phyloP scores from a whole-genome alignment of 1,140 invertebrate species.

The Drosophila chauvacae region DNA sequence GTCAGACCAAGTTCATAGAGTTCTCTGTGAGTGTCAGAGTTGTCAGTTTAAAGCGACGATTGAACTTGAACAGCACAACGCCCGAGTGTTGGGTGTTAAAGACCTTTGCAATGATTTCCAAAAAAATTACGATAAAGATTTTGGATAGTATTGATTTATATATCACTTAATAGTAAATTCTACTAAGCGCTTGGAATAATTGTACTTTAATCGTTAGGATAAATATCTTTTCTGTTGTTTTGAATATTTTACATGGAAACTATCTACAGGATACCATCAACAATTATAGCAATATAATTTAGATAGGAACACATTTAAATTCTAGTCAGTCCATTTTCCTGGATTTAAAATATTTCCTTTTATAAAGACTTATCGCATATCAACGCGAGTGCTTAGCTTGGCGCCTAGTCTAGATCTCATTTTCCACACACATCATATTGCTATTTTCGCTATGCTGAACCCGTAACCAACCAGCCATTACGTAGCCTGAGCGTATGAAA shows the following conservation, averaged over 20 bases:
- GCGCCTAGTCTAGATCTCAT: not conserved
- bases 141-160: not conserved
- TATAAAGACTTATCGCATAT: not conserved
- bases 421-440: slow-evolving; percentile 5
- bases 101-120: not conserved
- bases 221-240: not conserved
- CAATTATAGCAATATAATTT: not conserved
- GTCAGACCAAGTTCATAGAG: slow-evolving; percentile 42
- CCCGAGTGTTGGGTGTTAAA: slow-evolving; percentile 18
- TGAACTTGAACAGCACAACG: slow-evolving; percentile 41
- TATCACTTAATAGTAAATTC: not conserved
- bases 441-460: not conserved
- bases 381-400: not conserved
- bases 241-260: not conserved
- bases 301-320: not conserved
- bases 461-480: slow-evolving; percentile 20
- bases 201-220: not conserved
- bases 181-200: not conserved
- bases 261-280: not conserved
- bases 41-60: slow-evolving; percentile 31
- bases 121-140: not conserved
- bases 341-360: not conserved
- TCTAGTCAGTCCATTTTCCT: not conserved
- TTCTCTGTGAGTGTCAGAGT: slow-evolving; percentile 28
- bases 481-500: slow-evolving; percentile 37